These are phyloP conservation scores for Minunthozetes semirufus DNA, from an alignment of 2,888 invertebrate genomes.

Conservation along the genomic window DNA sequence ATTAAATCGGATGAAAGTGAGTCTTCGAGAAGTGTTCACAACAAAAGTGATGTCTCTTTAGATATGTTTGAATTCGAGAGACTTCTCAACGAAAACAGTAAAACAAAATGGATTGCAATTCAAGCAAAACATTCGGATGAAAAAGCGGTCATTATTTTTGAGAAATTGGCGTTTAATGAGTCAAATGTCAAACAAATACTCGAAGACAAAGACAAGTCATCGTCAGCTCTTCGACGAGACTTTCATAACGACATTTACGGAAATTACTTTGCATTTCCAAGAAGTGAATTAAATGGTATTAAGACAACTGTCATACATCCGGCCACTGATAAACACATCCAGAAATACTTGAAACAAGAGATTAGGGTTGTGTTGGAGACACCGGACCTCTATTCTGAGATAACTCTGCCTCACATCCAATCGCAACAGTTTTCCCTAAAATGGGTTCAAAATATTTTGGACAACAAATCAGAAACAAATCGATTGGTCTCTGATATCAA, in stretches of 20 bases:
- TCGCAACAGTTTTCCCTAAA: slow-evolving; percentile 64
- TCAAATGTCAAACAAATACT: slow-evolving; percentile 48
- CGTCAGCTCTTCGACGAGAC: background rate
- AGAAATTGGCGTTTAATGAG: slow-evolving; percentile 71
- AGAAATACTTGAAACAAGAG: slow-evolving; percentile 71
- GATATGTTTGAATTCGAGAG: slow-evolving; percentile 14
- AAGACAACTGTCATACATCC: slow-evolving; percentile 87
- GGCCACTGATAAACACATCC: slow-evolving; percentile 82
- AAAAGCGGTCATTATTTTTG: slow-evolving; percentile 64
- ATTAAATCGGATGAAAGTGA: background rate
- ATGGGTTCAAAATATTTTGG: slow-evolving; percentile 96
- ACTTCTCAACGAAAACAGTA: slow-evolving; percentile 21
- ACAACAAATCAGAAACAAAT: slow-evolving; percentile 81
- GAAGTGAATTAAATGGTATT: slow-evolving; percentile 55
- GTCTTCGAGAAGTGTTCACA: background rate
- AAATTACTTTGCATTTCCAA: slow-evolving; percentile 65
- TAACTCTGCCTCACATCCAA: slow-evolving; percentile 69
- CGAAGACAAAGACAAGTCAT: slow-evolving; percentile 11
- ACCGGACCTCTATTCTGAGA: slow-evolving; percentile 65
- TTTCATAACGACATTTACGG: slow-evolving; percentile 80
- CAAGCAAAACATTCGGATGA: slow-evolving; percentile 33
- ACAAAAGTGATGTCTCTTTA: background rate
- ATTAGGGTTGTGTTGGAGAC: slow-evolving; percentile 75
- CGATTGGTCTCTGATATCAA: slow-evolving; percentile 74
- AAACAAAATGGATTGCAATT: slow-evolving; percentile 31